These are phyloP conservation scores for Leucophenga maculata DNA, from an alignment of 2,888 invertebrate genomes.

Conservation along the genomic window DNA sequence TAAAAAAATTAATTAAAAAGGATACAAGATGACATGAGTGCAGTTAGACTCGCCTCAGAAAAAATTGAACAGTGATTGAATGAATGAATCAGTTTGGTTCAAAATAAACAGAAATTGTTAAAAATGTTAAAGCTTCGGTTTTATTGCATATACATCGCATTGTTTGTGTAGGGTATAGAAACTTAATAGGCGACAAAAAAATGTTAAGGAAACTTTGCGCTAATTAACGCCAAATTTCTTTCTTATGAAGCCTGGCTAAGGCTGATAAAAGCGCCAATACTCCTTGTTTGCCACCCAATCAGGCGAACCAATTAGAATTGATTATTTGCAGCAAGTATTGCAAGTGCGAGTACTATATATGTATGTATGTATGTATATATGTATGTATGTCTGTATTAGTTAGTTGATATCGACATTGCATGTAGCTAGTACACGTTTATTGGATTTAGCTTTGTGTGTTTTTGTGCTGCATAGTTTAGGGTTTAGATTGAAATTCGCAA, in stretches of 20 bases:
- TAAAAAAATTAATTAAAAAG: no score
- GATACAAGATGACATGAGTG: no score
- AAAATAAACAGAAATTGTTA: no score
- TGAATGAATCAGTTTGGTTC: no score
- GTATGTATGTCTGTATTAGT: no score
- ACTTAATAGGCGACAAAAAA: conserved; percentile 35
- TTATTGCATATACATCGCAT: neutral
- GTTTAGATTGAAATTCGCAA: conserved; percentile 27
- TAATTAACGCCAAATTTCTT: conserved; percentile 37
- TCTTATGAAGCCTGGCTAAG: neutral
- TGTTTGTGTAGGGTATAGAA: conserved; percentile 18
- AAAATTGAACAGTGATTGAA: no score
- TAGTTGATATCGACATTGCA: no score
- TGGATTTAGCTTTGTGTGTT: conserved; percentile 45
- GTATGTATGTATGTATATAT: no score
- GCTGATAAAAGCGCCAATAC: neutral
- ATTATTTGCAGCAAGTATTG: conserved; percentile 7
- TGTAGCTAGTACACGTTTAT: conserved; percentile 41
- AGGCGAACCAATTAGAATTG: conserved; percentile 15
- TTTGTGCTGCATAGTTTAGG: conserved; percentile 41
- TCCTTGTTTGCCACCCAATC: neutral
- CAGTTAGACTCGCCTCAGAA: no score
- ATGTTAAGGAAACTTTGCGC: conserved; percentile 33
- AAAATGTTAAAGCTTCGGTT: no score
- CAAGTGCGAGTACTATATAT: no score